A percentile compares a stretch with the other conserved stretches of the same genome.
These are phyloP conservation scores for Stigmatopora nigra DNA, from an alignment of 2,113 vertebrate genomes.

Conservation along the genomic window DNA sequence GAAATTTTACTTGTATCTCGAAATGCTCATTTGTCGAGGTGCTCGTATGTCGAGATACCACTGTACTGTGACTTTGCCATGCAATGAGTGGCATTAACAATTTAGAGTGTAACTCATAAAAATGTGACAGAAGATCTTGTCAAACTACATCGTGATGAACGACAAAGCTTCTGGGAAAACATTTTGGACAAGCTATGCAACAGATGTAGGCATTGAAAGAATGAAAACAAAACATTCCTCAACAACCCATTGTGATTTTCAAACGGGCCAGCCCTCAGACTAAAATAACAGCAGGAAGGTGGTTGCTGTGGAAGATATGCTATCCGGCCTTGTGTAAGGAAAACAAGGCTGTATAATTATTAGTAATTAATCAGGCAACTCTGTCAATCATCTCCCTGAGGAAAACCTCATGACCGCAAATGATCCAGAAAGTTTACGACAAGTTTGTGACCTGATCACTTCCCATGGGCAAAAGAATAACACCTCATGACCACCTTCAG, in stretches of 20 bases:
- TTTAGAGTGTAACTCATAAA: too few relatives aligned
- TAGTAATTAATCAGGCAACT: constrained; percentile 17
- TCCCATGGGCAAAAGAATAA: constrained; percentile 51
- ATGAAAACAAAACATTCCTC: not conserved
- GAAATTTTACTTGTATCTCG: too few relatives aligned
- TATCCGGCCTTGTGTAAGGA: not conserved
- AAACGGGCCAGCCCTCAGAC: not conserved
- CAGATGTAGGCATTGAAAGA: not conserved
- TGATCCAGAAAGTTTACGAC: constrained; percentile 44
- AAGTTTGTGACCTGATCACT: constrained; percentile 50
- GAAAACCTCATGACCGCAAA: constrained; percentile 20
- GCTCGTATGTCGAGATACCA: too few relatives aligned
- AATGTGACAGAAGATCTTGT: too few relatives aligned
- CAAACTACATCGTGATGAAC: too few relatives aligned
- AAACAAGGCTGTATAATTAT: not conserved
- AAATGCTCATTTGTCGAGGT: too few relatives aligned
- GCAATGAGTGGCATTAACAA: too few relatives aligned
- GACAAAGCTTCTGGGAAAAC: not conserved
- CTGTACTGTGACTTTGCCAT: too few relatives aligned
- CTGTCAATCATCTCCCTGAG: not conserved
- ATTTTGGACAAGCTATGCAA: not conserved
- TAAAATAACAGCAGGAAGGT: constrained; percentile 6
- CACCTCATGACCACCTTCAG: constrained; percentile 44
- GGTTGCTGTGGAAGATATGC: not conserved
- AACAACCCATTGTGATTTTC: not conserved